Evolutionary conservation across 2,113 vertebrate genomes (phyloP).

Genomic region (Nannospalax galili): DNA sequence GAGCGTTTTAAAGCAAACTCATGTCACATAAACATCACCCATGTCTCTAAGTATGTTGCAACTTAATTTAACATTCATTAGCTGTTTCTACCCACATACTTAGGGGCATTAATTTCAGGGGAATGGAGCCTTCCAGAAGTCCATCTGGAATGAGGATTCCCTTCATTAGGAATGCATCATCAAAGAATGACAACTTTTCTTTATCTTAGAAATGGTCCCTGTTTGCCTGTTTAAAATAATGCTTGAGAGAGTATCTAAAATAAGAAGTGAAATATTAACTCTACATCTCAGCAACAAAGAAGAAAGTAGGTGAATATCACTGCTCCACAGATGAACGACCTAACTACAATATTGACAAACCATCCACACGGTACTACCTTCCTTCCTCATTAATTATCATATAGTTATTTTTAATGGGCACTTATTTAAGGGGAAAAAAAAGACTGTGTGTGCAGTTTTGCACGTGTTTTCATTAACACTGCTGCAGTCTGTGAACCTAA

Average conservation of each 20-base stretch:
- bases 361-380: not conserved
- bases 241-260: slow-evolving; percentile 65
- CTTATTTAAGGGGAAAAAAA: not conserved
- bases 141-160: slow-evolving; percentile 70
- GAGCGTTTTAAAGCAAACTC: slow-evolving; percentile 73
- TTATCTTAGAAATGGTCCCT: slow-evolving; percentile 9
- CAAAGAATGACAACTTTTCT: slow-evolving; percentile 11
- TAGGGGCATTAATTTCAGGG: slow-evolving; percentile 50
- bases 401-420: slow-evolving; percentile 30
- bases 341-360: slow-evolving; percentile 34
- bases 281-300: not conserved
- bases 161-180: slow-evolving; percentile 72
- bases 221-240: slow-evolving; percentile 68
- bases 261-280: slow-evolving; percentile 66
- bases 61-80: slow-evolving; percentile 74
- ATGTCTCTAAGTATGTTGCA: slow-evolving; percentile 55
- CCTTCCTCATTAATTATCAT: slow-evolving; percentile 13
- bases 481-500: not conserved
- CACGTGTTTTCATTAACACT: slow-evolving; percentile 23
- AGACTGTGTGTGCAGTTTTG: slow-evolving; percentile 40
- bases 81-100: slow-evolving; percentile 24
- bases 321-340: slow-evolving; percentile 74
- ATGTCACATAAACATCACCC: not conserved
- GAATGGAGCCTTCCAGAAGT: slow-evolving; percentile 55
- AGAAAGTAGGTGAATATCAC: not conserved